Conservation (phyloP, 2,888 invertebrate species). For the Germaria angustata region DNA sequence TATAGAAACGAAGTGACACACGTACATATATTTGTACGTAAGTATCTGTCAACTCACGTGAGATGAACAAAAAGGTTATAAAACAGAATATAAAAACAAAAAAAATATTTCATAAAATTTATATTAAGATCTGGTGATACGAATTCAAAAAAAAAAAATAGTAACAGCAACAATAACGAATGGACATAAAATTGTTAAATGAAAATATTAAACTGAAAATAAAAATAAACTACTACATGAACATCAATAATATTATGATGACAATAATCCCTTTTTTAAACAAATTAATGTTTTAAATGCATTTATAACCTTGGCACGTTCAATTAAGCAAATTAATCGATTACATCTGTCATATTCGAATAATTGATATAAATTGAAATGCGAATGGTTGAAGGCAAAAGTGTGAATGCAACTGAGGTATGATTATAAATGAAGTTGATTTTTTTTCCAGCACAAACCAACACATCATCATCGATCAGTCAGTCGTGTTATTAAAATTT, state of each 20-base stretch:
- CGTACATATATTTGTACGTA: too few species aligned
- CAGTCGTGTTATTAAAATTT: conserved; percentile 39
- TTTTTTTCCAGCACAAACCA: not conserved
- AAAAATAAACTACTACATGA: not conserved
- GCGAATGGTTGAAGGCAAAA: conserved; percentile 17
- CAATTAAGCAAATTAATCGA: conserved; percentile 37
- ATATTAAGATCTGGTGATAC: too few species aligned
- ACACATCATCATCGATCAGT: conserved; percentile 29
- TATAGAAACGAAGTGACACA: too few species aligned
- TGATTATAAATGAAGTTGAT: not conserved
- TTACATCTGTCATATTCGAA: conserved; percentile 44
- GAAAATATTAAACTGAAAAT: not conserved
- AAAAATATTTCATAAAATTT: too few species aligned
- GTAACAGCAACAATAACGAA: not conserved
- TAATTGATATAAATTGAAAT: conserved; percentile 17
- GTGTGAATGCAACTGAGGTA: not conserved
- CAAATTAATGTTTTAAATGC: conserved; percentile 4
- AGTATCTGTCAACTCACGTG: too few species aligned
- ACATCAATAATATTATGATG: conserved; percentile 8
- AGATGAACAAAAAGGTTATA: too few species aligned
- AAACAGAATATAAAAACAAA: too few species aligned
- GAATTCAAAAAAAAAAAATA: not conserved
- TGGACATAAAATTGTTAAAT: not conserved
- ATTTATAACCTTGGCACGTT: conserved; percentile 26
- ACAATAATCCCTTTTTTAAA: conserved; percentile 41